Conservation (phyloP, 2,888 invertebrate species). For the Epistrophella euchroma region DNA sequence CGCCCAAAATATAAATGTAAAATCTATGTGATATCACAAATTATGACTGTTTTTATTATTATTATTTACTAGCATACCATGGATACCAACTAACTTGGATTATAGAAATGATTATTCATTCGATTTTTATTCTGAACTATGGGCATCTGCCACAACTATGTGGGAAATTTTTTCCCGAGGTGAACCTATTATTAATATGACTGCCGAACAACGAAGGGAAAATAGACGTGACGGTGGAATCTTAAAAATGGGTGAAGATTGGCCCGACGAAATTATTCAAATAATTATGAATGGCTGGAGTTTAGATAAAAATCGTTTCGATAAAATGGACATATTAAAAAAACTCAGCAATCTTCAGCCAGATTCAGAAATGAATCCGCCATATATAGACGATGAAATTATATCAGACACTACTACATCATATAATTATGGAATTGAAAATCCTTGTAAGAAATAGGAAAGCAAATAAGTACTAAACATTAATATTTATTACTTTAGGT, state of each 20-base stretch:
- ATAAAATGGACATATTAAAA: slow-evolving; percentile 92
- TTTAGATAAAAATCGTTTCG: slow-evolving; percentile 88
- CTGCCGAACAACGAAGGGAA: slow-evolving; percentile 76
- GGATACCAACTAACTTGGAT: slow-evolving; percentile 95
- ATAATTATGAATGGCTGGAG: slow-evolving; percentile 93
- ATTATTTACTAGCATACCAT: slow-evolving; percentile 88
- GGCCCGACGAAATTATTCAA: slow-evolving; percentile 90
- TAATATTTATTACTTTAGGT: background rate
- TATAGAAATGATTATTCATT: slow-evolving; percentile 86
- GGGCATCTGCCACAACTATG: slow-evolving; percentile 95
- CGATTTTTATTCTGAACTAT: slow-evolving; percentile 91
- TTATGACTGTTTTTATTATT: background rate
- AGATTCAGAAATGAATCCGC: slow-evolving; percentile 72
- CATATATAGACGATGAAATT: slow-evolving; percentile 64
- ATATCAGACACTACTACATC: slow-evolving; percentile 41
- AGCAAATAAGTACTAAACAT: background rate
- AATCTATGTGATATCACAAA: too few relatives aligned
- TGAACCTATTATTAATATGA: slow-evolving; percentile 83
- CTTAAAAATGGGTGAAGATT: slow-evolving; percentile 88
- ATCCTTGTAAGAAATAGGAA: slow-evolving; percentile 55
- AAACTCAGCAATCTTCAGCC: slow-evolving; percentile 76
- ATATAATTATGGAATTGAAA: slow-evolving; percentile 66
- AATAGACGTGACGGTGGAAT: slow-evolving; percentile 84
- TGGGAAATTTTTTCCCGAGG: slow-evolving; percentile 97
- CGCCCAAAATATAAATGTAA: too few relatives aligned